Base-by-base conservation (phyloP, 2,888 invertebrate genomes). In the Gymnoscelis rufifasciata region DNA sequence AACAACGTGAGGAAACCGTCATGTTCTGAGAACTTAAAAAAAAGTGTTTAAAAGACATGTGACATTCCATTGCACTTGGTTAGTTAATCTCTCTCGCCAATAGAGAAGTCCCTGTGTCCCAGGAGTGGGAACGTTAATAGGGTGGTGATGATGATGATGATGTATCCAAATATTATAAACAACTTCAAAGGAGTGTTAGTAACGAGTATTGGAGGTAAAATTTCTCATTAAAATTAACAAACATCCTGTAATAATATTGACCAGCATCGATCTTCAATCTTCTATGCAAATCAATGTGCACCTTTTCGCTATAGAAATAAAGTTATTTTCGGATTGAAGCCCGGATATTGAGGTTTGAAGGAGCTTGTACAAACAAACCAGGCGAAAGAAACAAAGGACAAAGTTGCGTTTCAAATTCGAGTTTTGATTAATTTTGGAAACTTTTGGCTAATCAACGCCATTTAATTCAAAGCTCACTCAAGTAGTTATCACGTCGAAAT, bases 321-420 rank as follows among this genome's bases (percentile, higher is more conserved):
- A 19, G 19, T 19, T 3, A 19, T 19, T 19, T 31, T 33, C 15
- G 14, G 3, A 33, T n/a, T 6, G 6, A 14, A n/a, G 6, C 14
- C 31, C 10, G 15, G 15, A 15, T 14, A 10, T 14, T 1, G 31
- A 33, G 31, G 15, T 15, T 33, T 31, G 15, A 15, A 33, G 31
- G 7, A 33, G 31, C 14, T 14, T 14, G 7, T 30, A 7, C 61
- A 64, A 65, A 78, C 68, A 64, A 62, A 44, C 56, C 50, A 13
- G 43, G 39, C 46, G 8, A 57, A 44, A 52, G 60, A 75, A 66
- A 68, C 61, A 76, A 76, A 73, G 62, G 71, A 77, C 66, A 71
- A 78, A 74, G 71, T 77, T 78, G 71, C 26, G 8, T 6, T 7
- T 19, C 19, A 19, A 19, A 19, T 19, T 31, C 7, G 35, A 35